Base-by-base conservation (phyloP, 1,140 invertebrate species). In the Neodiprion pinetum region DNA sequence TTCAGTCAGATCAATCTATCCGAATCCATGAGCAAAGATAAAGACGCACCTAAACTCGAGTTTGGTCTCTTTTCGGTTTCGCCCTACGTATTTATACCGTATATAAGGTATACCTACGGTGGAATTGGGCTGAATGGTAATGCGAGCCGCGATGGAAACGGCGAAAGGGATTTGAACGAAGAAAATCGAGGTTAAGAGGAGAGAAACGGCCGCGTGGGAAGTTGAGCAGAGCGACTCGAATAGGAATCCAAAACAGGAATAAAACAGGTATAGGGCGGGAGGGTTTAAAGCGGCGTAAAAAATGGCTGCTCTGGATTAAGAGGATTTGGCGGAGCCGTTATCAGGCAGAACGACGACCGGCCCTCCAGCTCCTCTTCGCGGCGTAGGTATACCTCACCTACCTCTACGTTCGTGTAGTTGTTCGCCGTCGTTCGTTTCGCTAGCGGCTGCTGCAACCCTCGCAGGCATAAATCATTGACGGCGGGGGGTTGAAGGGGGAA, bases 281-380 rank as follows among this genome's bases (percentile, higher is more conserved):
- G 66, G 23, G 75, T 73, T 79, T 77, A 75, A 72, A 67, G 72
- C 75, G 69, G 69, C 72, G 72, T 76, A 76, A 81, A 79, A 81
- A 76, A 80, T 78, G 76, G 77, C 67, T 77, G 68, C 67, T 80
- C 68, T 77, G 71, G 66, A 80, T 80, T 80, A 80, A 80, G 75
- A 78, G 73, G 71, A 79, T 75, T 77, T 81, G 74, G 50, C 70
- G 17, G 74, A 69, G 74, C 70, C 74, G 47, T 77, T 78, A 81
- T 81, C 76, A 75, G 65, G 50, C 74, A 73, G 71, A 74, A 78
- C 11, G n/a, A 61, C 11, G 53, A 61, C 11, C 53, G 53, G n/a
- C 53, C 28, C 28, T 40, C 28, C 28, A 40, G 28, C 28, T 40
- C 28, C 28, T 40, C 28, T 40, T 40, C 28, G 28, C 28, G 28